Evolutionary conservation across 92 coral and sea anemone genomes (phyloP).

Genomic region (Porites rus): DNA sequence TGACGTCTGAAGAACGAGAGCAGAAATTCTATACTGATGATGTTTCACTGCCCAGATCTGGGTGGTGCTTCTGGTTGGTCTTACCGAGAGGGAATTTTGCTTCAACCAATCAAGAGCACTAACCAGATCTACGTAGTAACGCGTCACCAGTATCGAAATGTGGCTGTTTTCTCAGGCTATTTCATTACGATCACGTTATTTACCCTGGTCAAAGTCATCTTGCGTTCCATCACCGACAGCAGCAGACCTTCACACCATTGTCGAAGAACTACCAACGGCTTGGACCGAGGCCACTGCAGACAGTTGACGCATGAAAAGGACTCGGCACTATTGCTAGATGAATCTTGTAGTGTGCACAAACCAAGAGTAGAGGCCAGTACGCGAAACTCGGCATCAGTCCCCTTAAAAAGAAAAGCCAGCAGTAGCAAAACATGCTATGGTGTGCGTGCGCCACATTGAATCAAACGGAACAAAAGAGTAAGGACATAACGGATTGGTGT

Average conservation of each 20-base stretch:
- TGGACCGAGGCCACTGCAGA: constrained; percentile 85
- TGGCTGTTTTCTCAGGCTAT: too few species aligned
- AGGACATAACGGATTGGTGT: too few species aligned
- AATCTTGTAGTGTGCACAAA: constrained; percentile 59
- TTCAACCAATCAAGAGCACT: too few species aligned
- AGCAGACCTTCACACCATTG: constrained; percentile 85
- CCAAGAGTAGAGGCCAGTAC: constrained; percentile 66
- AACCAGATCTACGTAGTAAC: too few species aligned
- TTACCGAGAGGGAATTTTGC: too few species aligned
- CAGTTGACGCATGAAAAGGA: constrained; percentile 80
- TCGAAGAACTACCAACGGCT: constrained; percentile 71
- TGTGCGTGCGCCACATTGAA: not conserved
- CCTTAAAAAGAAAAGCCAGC: constrained; percentile 43
- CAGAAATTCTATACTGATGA: too few species aligned
- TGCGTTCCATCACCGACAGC: constrained; percentile 30
- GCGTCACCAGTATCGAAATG: too few species aligned
- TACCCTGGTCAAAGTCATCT: constrained; percentile 25
- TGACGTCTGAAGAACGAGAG: too few species aligned
- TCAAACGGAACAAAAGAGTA: too few species aligned
- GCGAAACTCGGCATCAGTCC: constrained; percentile 75
- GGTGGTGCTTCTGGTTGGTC: too few species aligned
- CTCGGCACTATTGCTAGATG: constrained; percentile 54
- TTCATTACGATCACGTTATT: not conserved
- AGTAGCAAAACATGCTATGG: not conserved
- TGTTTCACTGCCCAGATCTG: too few species aligned